These are phyloP conservation scores for Myocastor coypus DNA, from an alignment of 2,113 vertebrate species.

Conservation along the genomic window DNA sequence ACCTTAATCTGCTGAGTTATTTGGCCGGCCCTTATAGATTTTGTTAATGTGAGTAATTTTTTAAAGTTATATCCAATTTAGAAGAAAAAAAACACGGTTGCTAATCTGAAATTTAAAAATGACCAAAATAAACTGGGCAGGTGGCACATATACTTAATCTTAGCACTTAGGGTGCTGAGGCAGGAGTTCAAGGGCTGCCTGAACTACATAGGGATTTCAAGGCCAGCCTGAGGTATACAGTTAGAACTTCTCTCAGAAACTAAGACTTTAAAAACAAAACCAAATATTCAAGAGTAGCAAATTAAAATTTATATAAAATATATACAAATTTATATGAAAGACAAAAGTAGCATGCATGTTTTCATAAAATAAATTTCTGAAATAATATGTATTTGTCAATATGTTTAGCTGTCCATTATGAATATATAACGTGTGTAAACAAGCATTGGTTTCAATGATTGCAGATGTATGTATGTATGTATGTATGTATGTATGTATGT, in stretches of 20 bases:
- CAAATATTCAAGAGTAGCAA: background rate
- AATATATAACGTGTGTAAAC: background rate
- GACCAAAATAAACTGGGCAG: background rate
- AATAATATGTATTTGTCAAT: background rate
- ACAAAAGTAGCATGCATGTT: background rate
- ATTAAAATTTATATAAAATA: background rate
- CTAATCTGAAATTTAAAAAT: background rate
- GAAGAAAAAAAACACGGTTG: background rate
- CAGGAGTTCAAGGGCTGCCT: background rate
- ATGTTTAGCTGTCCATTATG: background rate
- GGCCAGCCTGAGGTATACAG: background rate
- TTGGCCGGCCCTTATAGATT: background rate
- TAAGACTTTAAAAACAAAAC: background rate
- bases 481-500: too few relatives aligned
- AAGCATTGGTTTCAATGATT: conserved; percentile 32
- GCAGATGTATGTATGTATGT: too few relatives aligned
- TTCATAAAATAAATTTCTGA: background rate
- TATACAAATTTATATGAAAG: background rate
- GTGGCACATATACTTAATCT: background rate
- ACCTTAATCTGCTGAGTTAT: too few relatives aligned
- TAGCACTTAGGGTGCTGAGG: background rate
- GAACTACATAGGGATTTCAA: background rate
- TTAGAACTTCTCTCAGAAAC: background rate
- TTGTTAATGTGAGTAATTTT: background rate
- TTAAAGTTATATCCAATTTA: background rate